Base-by-base conservation (phyloP, 2,113 vertebrate genomes). In the Hepsetus odoe region DNA sequence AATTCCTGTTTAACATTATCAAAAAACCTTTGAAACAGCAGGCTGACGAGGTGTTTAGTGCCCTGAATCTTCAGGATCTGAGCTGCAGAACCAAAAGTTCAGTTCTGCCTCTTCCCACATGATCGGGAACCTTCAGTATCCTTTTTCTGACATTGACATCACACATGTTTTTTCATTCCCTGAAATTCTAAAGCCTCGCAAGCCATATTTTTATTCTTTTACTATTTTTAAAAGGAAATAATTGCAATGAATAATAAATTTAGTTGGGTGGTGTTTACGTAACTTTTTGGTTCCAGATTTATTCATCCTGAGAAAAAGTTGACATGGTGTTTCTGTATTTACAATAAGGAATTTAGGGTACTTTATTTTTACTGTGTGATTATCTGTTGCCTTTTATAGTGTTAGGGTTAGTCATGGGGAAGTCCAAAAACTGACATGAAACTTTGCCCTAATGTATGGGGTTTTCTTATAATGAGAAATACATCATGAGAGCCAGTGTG, bases 371-470 rank as follows among this genome's bases (percentile, higher is more conserved):
- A 33, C 32, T 65, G 20, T 33, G 38, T 22, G 33, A 38, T 5
- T 22, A 65, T 38, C 18, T 0, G 11, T 35, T 62, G 59, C 59
- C 61, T 22, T 65, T 65, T 65, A 65, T 73, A 18, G 10, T 68
- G 35, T 33, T 68, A 42, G 58, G 44, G 55, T 68, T 40, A 72
- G 30, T 72, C 35, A 56, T 18, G 3, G 62, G 69, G 70, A 82
- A 82, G 65, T 64, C 55, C 33, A 69, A 56, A n/a, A 51, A 56
- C 24, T 26, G 70, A 74, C 70, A 51, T 78, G 80, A 74, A 78
- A 82, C 70, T 9, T 44, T 55, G 56, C 58, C 13, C 3, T 68
- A 24, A 65, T 38, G 33, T 30, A 22, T 18, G 32, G 46, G 65
- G 44, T 10, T 22, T 72, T 79, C 42, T 53, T 18, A 58, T 13